Percentiles rank a stretch among this genome's conserved stretches.
Evolutionary conservation across 2,113 vertebrate genomes (phyloP).

Genomic region (Pagrus major): DNA sequence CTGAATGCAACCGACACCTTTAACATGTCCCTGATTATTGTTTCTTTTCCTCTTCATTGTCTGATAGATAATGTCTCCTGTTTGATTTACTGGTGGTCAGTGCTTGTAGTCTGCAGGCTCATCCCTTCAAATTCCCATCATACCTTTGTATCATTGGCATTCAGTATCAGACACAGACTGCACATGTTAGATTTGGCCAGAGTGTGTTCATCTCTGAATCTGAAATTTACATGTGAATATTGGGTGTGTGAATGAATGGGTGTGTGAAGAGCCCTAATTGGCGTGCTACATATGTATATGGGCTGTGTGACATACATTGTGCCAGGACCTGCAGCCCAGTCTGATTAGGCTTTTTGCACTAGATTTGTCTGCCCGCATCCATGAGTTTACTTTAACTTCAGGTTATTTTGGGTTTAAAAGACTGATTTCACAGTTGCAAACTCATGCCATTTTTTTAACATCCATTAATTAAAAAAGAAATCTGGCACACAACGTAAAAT

Average conservation of each 20-base stretch:
- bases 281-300: not conserved
- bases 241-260: not conserved
- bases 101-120: not conserved
- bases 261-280: conserved; percentile 8
- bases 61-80: not conserved
- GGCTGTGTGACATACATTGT: conserved; percentile 9
- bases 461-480: conserved; percentile 2
- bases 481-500: conserved; percentile 1
- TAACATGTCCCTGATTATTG: not conserved
- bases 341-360: not conserved
- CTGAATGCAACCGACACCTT: not conserved
- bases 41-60: not conserved
- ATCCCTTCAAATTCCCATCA: not conserved
- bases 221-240: conserved; percentile 11
- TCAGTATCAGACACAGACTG: not conserved
- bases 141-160: not conserved
- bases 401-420: conserved; percentile 32
- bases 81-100: not conserved
- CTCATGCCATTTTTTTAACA: conserved; percentile 4
- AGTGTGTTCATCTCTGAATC: conserved; percentile 16
- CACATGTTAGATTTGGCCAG: not conserved
- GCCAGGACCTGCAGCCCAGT: conserved; percentile 30
- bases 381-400: conserved; percentile 1
- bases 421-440: conserved; percentile 4
- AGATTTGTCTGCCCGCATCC: conserved; percentile 12